These are phyloP conservation scores for Choloepus didactylus DNA, from an alignment of 2,797 vertebrate species.

Conservation along the genomic window DNA sequence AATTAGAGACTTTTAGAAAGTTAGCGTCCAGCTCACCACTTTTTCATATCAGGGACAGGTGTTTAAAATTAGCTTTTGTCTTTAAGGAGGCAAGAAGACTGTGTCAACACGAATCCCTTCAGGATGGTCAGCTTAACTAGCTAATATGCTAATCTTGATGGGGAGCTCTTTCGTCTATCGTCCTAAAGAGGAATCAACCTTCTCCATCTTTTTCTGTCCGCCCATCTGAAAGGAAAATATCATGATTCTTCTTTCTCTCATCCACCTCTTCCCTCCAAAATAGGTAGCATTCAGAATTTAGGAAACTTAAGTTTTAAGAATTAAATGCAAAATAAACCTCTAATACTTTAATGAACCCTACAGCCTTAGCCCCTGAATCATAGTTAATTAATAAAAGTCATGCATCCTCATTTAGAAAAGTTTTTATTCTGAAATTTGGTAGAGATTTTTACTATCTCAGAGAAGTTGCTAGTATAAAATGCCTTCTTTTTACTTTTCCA, in stretches of 20 bases:
- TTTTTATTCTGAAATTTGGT: too few species aligned
- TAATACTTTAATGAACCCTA: fast-evolving
- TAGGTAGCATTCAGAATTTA: background rate
- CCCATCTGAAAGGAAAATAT: background rate
- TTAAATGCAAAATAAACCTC: background rate
- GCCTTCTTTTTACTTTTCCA: fast-evolving
- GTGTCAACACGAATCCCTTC: too few species aligned
- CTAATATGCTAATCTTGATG: background rate
- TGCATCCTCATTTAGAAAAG: background rate
- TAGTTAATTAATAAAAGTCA: fast-evolving
- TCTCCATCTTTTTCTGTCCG: too few species aligned
- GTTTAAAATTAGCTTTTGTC: background rate
- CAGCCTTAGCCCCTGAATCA: fast-evolving
- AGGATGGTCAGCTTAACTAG: background rate
- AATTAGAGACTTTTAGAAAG: background rate
- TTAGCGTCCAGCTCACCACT: fast-evolving
- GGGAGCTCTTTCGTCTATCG: background rate
- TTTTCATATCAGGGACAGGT: fast-evolving
- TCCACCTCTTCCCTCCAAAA: background rate
- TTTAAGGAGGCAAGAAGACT: background rate
- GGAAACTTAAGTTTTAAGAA: background rate
- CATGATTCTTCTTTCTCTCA: background rate
- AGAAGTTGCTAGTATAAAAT: fast-evolving
- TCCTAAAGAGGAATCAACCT: too few species aligned
- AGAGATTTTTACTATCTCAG: too few species aligned